Evolutionary conservation across 1,140 invertebrate species (phyloP), one percentile per base, ranked within the genome.

Genomic region (Steinernema feltiae): DNA sequence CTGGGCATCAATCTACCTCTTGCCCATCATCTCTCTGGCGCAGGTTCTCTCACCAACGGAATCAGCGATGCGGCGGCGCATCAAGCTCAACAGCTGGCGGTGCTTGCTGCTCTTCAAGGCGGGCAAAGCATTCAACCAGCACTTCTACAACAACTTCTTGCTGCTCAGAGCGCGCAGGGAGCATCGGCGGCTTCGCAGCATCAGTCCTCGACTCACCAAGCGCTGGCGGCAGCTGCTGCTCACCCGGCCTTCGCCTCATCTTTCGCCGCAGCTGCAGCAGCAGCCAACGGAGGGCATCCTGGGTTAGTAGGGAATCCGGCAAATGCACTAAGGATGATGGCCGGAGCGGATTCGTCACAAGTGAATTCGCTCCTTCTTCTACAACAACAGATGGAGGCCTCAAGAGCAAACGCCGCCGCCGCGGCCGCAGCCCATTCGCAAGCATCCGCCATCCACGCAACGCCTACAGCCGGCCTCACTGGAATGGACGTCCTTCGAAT

Each of bases 341-440:
- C 53, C 53, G 53, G 53, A n/a, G 53, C 53, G 12, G 53, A 63
- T 21, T 27, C 53, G 12, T 12, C 53, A 3, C 53, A 63, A 21
- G 24, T 63, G 15, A 63, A 63, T 21, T 63, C 53, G 12, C 24
- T 63, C 12, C 24, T 63, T 27, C 24, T 63, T 15, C 53, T 63
- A 21, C 53, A 63, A 27, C 53, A 63, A 21, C 53, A 63, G 53
- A 63, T 63, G 53, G 53, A 63, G 53, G 53, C 53, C 3, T 63
- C 35, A 41, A 41, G 53, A 15, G 15, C 53, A 15, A 15, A 27
- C 24, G 12, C 24, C 12, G 24, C 15, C 53, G 53, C 53, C 53
- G 24, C 53, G 24, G 53, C 7, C 53, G 15, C 53, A 63, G 53
- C 15, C 53, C 7, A 27, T 21, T 27, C 53, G 53, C 53, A n/a